These are phyloP conservation scores for Bradysia coprophila DNA, from an alignment of 1,140 invertebrate species.

Conservation along the genomic window DNA sequence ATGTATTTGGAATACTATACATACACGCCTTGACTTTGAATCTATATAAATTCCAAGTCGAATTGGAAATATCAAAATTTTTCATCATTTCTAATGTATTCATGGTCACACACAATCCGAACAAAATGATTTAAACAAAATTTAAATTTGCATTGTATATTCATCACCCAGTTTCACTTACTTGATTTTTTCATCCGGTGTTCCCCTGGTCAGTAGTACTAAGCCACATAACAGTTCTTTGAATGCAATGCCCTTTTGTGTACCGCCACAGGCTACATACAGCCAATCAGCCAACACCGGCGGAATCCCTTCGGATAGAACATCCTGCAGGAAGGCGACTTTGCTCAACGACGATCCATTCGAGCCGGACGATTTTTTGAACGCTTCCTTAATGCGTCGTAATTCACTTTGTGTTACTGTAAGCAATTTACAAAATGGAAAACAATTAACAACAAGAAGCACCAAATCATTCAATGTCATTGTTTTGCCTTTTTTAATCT, in stretches of 20 bases:
- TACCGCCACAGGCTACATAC: constrained; percentile 64
- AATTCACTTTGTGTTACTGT: constrained; percentile 64
- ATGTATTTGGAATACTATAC: no score
- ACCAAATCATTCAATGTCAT: no score
- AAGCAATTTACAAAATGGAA: constrained; percentile 18
- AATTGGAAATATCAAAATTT: no score
- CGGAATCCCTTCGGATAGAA: constrained; percentile 68
- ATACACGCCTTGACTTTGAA: no score
- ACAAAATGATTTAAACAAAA: no score
- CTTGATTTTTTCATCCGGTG: constrained; percentile 70
- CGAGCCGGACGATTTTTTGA: constrained; percentile 55
- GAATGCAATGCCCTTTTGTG: constrained; percentile 56
- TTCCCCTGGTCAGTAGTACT: constrained; percentile 65
- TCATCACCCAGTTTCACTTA: no score
- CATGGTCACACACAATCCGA: no score
- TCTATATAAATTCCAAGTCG: no score
- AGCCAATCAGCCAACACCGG: constrained; percentile 56
- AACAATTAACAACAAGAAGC: constrained; percentile 8
- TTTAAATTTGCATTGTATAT: no score
- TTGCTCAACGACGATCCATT: constrained; percentile 48
- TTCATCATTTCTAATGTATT: no score
- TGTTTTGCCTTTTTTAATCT: no score
- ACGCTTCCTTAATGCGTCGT: constrained; percentile 64
- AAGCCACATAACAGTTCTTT: constrained; percentile 68
- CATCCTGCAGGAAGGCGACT: constrained; percentile 57